Conservation (phyloP, 2,888 invertebrate genomes). For the Bellardia pandia region DNA sequence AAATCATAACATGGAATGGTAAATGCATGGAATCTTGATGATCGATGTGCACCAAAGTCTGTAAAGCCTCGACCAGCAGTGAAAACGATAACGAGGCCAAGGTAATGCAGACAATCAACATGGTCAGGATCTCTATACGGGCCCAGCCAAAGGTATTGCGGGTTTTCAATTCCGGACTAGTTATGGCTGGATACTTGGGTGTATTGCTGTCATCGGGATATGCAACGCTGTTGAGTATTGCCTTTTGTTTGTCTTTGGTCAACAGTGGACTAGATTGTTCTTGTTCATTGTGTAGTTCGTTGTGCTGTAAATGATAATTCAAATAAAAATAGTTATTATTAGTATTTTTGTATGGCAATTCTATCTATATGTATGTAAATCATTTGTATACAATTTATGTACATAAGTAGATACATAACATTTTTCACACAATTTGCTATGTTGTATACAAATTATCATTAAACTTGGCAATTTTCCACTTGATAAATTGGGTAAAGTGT, state of each 20-base stretch:
- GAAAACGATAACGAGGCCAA: slow-evolving; percentile 93
- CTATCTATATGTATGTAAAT: not conserved
- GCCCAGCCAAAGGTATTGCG: slow-evolving; percentile 97
- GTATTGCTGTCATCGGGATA: slow-evolving; percentile 10
- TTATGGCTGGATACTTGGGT: slow-evolving; percentile 5
- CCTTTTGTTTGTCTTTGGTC: slow-evolving; percentile 75
- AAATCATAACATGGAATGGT: slow-evolving; percentile 89
- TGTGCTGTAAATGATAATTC: slow-evolving; percentile 65
- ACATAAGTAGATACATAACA: slow-evolving; percentile 5
- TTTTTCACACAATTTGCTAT: slow-evolving; percentile 47
- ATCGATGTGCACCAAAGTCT: slow-evolving; percentile 90
- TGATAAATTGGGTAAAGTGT: slow-evolving; percentile 66
- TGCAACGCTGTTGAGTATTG: slow-evolving; percentile 80
- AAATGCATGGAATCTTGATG: slow-evolving; percentile 90
- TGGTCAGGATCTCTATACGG: slow-evolving; percentile 93
- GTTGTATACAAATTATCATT: slow-evolving; percentile 2
- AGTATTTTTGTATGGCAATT: not conserved
- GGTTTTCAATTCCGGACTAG: slow-evolving; percentile 85
- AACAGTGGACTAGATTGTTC: slow-evolving; percentile 31
- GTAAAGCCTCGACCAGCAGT: slow-evolving; percentile 91
- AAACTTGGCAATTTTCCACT: slow-evolving; percentile 67
- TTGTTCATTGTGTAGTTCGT: slow-evolving; percentile 62
- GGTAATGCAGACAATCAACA: slow-evolving; percentile 92
- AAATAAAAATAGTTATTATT: slow-evolving; percentile 19
- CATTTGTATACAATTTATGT: not conserved